Evolutionary conservation across 64 coral and sea anemone species (phyloP), one percentile per base, ranked within the genome.

Genomic region (Actinia tenebrosa): DNA sequence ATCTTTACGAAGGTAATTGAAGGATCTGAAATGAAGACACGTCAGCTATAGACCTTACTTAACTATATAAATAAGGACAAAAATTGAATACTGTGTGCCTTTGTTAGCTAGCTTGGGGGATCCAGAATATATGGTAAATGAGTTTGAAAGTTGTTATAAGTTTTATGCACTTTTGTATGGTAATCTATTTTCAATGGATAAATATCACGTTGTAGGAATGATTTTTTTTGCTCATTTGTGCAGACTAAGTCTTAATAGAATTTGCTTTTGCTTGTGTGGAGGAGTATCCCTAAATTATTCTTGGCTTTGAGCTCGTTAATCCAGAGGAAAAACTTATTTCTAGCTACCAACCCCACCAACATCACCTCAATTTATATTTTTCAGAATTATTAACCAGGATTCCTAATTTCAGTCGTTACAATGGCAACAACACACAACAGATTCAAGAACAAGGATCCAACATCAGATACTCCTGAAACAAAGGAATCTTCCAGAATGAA

Each of bases 1-100:
- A 20, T n/a, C 69, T 42, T 20, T 7, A 30, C 13, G 1, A 75
- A 75, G 22, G 43, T 75, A 26, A 75, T 75, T 66, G n/a, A 23
- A 66, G 22, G 63, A 66, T 23, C 63, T 66, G 63, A 30, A 75
- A 75, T 75, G 69, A 43, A 42, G 69, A 75, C 69, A 75, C 69
- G 69, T 75, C 69, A 75, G 69, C 69, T 9, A 75, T 75, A 66
- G 69, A 26, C 10, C 22, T 2, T 75, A 75, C 69, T 75, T 75
- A 10, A 30, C 69, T 75, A 42, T 66, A 23, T 66, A 19, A 66
- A 66, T 11, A 58, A 58, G 56, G 56, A 11, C 3, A 58, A 58
- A 58, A 58, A 13, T 58, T 10, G 56, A 13, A 58, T 58, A 58
- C 56, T 58, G 56, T 55, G 56, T 50, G 56, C 7, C 10, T 58